These are phyloP conservation scores for Petrosia ficiformis DNA, from an alignment of 37 sponge, comb jelly and placozoan genomes.

Conservation along the genomic window DNA sequence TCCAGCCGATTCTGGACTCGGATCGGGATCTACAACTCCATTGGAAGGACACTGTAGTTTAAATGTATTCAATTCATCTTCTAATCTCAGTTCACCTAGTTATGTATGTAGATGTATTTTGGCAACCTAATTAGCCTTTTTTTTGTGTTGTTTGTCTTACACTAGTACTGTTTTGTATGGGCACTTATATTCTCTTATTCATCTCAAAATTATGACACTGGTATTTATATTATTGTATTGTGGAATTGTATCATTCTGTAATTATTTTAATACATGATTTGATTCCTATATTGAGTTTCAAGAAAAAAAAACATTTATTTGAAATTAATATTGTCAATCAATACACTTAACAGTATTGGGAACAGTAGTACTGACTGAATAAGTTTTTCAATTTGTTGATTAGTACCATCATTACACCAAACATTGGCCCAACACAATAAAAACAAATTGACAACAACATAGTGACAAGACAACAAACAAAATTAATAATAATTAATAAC, in stretches of 20 bases:
- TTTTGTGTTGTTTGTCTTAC: not conserved
- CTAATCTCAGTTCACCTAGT: not conserved
- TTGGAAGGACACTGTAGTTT: conserved; percentile 5
- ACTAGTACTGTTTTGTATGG: not conserved
- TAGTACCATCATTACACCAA: no score
- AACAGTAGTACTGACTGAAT: no score
- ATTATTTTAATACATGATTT: not conserved
- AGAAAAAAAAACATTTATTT: no score
- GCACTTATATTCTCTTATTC: not conserved
- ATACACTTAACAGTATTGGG: no score
- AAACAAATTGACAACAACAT: no score
- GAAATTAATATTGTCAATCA: no score
- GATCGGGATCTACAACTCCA: conserved; percentile 1
- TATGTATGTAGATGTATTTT: conserved; percentile 11
- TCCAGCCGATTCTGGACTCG: conserved; percentile 71
- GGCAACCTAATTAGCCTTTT: conserved; percentile 16
- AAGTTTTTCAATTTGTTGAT: no score
- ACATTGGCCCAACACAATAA: no score
- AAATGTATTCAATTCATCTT: conserved; percentile 1
- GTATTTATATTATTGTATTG: not conserved
- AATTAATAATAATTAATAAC: no score
- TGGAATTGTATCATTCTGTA: not conserved
- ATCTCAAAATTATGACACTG: conserved; percentile 1
- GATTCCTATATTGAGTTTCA: not conserved
- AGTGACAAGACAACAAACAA: no score